Evolutionary conservation across 2,113 vertebrate species (phyloP).

Genomic region (Aix galericulata): DNA sequence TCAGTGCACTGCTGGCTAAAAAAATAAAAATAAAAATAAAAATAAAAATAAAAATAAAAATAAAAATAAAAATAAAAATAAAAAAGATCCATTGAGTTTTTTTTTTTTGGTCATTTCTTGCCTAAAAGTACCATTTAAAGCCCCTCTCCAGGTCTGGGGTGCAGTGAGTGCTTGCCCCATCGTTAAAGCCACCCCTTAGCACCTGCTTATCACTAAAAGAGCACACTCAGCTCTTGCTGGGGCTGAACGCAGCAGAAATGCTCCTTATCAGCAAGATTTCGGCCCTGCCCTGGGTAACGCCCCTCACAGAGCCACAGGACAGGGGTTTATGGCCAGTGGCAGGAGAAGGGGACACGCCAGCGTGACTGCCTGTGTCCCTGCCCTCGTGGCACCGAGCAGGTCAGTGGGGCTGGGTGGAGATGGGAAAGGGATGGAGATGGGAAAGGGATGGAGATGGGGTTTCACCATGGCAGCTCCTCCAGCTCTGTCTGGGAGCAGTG

Average conservation of each 20-base stretch:
- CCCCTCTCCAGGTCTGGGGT: not conserved
- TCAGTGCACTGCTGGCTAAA: not conserved
- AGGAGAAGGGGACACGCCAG: rapidly evolving
- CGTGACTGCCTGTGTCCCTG: rapidly evolving
- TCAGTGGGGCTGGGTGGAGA: rapidly evolving
- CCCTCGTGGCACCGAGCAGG: rapidly evolving
- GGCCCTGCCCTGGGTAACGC: not conserved
- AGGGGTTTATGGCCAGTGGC: not conserved
- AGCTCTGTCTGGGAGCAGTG: not conserved
- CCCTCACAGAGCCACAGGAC: not conserved
- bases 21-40: not conserved
- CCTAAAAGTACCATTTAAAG: not conserved
- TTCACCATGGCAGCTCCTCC: not conserved
- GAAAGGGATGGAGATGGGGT: not conserved
- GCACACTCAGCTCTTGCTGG: not conserved
- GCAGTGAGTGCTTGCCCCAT: not conserved
- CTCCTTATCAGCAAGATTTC: not conserved
- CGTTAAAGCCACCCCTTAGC: not conserved
- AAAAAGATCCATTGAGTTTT: not conserved
- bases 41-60: too few species aligned
- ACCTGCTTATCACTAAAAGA: not conserved
- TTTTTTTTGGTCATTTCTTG: not conserved
- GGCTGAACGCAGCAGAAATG: not conserved
- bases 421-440: not conserved
- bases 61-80: not conserved